Conservation (phyloP, 30 jellyfish, hydroid and myxozoan species). For the Phacellophora camtschatica region DNA sequence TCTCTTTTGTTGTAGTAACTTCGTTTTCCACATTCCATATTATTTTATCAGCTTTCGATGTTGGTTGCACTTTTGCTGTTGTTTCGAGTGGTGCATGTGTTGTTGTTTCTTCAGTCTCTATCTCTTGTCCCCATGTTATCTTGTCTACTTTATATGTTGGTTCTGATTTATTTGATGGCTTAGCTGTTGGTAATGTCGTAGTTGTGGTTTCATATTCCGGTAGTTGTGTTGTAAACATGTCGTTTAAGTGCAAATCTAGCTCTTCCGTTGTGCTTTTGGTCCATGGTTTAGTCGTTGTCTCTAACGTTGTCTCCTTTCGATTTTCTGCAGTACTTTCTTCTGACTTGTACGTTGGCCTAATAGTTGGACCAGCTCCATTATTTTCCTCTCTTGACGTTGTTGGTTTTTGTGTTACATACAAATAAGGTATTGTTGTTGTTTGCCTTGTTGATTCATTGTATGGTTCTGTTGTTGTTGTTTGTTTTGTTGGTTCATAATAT, state of each 20-base stretch:
- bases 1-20: constrained; percentile 2
- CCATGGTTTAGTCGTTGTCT: constrained; percentile 5
- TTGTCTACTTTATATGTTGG: constrained; percentile 25
- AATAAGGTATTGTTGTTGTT: constrained; percentile 26
- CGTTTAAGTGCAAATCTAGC: constrained; percentile 32
- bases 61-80: constrained; percentile 6
- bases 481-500: too few relatives aligned
- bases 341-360: background rate
- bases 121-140: background rate
- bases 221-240: constrained; percentile 15
- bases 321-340: background rate
- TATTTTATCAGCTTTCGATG: background rate
- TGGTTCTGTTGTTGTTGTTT: constrained; percentile 23
- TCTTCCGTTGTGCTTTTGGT: constrained; percentile 47
- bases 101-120: background rate
- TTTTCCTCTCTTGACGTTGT: background rate
- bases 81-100: too few relatives aligned
- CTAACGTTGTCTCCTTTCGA: background rate
- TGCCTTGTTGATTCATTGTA: background rate
- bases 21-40: too few relatives aligned
- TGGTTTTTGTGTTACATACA: background rate
- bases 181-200: background rate
- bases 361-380: background rate
- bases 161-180: background rate
- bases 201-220: constrained; percentile 5